Evolutionary conservation across 2,797 vertebrate species (phyloP).

Genomic region (Toxotes lorentzi): DNA sequence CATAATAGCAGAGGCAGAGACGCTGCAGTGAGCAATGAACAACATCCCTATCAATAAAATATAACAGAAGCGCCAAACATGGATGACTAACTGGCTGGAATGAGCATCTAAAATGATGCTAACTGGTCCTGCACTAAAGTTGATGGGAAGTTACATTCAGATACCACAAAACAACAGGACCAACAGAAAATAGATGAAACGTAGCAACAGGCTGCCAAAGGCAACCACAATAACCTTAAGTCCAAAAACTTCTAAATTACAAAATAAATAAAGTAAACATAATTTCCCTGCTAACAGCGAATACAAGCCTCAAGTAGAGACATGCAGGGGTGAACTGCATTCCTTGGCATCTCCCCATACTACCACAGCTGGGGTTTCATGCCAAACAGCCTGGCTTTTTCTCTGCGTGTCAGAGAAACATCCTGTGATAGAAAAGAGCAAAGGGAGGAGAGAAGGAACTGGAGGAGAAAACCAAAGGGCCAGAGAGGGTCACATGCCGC

Average conservation of each 20-base stretch:
- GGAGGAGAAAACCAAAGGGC: slow-evolving; percentile 25
- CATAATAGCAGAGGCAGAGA: slow-evolving; percentile 5
- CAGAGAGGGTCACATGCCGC: slow-evolving; percentile 43
- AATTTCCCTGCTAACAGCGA: neutral
- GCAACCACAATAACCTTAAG: neutral
- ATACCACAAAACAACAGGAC: neutral
- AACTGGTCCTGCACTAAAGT: neutral
- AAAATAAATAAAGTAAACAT: neutral
- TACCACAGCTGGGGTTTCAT: slow-evolving; percentile 27
- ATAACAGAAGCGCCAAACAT: neutral
- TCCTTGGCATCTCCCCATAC: slow-evolving; percentile 35
- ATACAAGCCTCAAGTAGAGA: slow-evolving; percentile 16
- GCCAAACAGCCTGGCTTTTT: slow-evolving; percentile 36
- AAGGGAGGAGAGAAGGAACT: slow-evolving; percentile 28
- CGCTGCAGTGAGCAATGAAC: neutral
- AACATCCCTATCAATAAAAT: slow-evolving; percentile 27
- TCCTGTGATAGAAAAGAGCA: slow-evolving; percentile 43
- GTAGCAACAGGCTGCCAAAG: neutral
- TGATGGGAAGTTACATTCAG: neutral
- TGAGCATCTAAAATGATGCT: slow-evolving; percentile 3
- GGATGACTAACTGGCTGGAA: neutral
- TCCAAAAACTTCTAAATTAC: neutral
- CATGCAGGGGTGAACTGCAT: slow-evolving; percentile 23
- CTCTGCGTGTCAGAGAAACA: slow-evolving; percentile 42
- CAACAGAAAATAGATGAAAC: neutral